Evolutionary conservation across 2,797 vertebrate genomes (phyloP).

Genomic region (Dicrostonyx torquatus): DNA sequence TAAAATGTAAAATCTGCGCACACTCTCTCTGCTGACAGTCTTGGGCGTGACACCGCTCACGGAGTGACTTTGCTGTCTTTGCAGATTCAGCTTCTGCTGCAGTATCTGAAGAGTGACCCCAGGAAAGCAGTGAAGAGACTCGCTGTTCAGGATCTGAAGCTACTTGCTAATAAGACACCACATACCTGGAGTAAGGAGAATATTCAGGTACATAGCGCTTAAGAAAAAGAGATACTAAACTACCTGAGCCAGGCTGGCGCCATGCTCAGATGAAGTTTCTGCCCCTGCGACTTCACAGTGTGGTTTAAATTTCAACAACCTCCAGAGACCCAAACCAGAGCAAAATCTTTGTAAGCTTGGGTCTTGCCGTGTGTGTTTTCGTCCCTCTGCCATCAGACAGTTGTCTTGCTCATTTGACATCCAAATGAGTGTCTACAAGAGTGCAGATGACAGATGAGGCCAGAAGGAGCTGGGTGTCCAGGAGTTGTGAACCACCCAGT

Average conservation of each 20-base stretch:
- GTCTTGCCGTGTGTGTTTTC: background rate
- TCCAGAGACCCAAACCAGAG: background rate
- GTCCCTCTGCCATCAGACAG: background rate
- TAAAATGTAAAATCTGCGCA: background rate
- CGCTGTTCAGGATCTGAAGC: conserved; percentile 93
- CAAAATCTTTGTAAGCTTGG: background rate
- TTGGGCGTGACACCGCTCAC: background rate
- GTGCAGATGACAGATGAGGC: background rate
- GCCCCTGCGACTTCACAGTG: background rate
- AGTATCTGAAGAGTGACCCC: conserved; percentile 96
- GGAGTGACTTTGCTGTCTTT: conserved; percentile 21
- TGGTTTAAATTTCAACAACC: background rate
- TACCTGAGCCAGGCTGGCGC: background rate
- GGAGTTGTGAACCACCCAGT: background rate
- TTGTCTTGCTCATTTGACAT: background rate
- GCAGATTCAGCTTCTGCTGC: conserved; percentile 95
- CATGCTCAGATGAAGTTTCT: background rate
- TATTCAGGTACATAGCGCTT: conserved; percentile 90
- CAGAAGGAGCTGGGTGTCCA: background rate
- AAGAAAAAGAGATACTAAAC: background rate
- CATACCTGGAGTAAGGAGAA: conserved; percentile 97
- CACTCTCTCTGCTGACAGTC: background rate
- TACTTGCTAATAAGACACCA: conserved; percentile 96
- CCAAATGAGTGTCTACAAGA: background rate
- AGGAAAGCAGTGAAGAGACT: conserved; percentile 97